Evolutionary conservation across 2,797 vertebrate species (phyloP).

Genomic region (Malurus leucopterus): DNA sequence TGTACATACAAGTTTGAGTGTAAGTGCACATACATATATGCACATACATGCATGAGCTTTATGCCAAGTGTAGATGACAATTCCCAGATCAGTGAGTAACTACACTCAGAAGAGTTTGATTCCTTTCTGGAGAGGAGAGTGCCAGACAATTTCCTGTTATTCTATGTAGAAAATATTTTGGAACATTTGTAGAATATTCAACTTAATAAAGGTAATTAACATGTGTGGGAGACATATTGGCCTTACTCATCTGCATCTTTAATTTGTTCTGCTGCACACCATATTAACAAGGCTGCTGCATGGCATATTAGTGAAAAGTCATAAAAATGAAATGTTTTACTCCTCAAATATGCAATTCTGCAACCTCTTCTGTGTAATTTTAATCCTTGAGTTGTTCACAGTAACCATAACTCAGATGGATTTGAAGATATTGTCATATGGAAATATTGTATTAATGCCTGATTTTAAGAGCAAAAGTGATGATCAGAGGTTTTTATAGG

Average conservation of each 20-base stretch:
- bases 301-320: neutral
- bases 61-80: neutral
- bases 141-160: neutral
- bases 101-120: neutral
- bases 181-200: neutral
- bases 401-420: neutral
- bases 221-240: neutral
- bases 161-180: neutral
- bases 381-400: neutral
- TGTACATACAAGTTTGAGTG: neutral
- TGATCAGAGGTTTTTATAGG: neutral
- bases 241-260: neutral
- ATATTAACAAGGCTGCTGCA: neutral
- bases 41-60: neutral
- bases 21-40: neutral
- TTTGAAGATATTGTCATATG: neutral
- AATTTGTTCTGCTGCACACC: neutral
- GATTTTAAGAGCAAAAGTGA: slow-evolving; percentile 39
- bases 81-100: neutral
- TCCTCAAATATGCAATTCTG: neutral
- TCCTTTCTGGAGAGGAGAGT: neutral
- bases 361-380: neutral
- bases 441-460: slow-evolving; percentile 28
- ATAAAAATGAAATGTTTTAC: neutral
- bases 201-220: neutral